Conservation (phyloP, 2,797 vertebrate genomes). For the Valencia hispanica region DNA sequence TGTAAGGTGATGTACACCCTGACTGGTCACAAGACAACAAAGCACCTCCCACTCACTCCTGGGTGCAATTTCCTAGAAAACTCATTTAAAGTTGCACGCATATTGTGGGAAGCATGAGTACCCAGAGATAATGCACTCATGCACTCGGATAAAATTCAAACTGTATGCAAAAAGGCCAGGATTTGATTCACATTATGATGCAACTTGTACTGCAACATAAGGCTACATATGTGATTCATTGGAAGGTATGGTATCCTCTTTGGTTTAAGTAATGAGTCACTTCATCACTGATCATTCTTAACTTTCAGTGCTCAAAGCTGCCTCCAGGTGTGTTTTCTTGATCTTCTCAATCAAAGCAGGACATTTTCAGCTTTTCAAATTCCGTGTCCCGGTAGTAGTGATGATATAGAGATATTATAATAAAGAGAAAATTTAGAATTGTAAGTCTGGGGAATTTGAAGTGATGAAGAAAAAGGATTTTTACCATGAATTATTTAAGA, state of each 20-base stretch:
- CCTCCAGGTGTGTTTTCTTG: neutral
- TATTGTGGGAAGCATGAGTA: neutral
- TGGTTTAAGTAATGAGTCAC: neutral
- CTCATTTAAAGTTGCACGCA: neutral
- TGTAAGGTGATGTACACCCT: too few species aligned
- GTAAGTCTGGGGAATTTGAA: neutral
- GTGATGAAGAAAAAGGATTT: neutral
- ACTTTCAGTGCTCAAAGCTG: neutral
- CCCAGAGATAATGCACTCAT: neutral
- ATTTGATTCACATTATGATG: neutral
- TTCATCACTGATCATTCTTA: neutral
- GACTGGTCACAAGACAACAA: neutral
- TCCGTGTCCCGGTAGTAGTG: neutral
- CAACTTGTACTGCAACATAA: neutral
- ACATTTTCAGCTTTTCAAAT: neutral
- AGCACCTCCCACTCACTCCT: neutral
- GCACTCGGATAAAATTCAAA: neutral
- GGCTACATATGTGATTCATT: neutral
- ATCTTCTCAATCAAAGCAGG: neutral
- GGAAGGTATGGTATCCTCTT: too few species aligned
- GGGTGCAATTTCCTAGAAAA: neutral
- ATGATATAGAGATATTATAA: neutral
- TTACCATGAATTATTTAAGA: constrained; percentile 11
- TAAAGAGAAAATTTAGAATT: neutral
- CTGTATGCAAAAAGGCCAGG: neutral